Evolutionary conservation across 2,113 vertebrate genomes (phyloP).

Genomic region (Saguinus midas): DNA sequence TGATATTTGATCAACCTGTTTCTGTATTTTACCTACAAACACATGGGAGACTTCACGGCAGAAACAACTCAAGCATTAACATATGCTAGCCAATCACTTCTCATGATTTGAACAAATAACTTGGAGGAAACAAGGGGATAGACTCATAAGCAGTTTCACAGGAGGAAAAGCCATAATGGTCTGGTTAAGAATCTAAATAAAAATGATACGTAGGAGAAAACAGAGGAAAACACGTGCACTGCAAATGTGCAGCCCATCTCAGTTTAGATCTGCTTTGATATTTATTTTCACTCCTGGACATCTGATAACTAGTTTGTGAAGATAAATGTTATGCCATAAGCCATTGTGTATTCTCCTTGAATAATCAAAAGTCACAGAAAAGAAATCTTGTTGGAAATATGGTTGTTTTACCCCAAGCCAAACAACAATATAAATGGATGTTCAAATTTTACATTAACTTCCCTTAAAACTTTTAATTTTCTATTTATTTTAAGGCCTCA

Average conservation of each 20-base stretch:
- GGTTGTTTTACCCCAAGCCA: slow-evolving; percentile 50
- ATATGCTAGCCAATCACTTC: slow-evolving; percentile 21
- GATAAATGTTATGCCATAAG: slow-evolving; percentile 33
- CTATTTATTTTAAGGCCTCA: slow-evolving; percentile 65
- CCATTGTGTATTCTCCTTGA: slow-evolving; percentile 63
- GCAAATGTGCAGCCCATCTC: slow-evolving; percentile 7
- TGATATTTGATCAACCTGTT: slow-evolving; percentile 69
- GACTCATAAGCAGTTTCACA: not conserved
- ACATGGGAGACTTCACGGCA: not conserved
- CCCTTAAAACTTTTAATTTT: slow-evolving; percentile 79
- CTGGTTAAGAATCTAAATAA: slow-evolving; percentile 60
- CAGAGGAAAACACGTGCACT: slow-evolving; percentile 30
- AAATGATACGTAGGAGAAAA: slow-evolving; percentile 51
- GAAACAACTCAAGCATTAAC: slow-evolving; percentile 44
- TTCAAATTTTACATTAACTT: slow-evolving; percentile 45
- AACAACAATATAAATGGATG: slow-evolving; percentile 42
- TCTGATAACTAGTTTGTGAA: slow-evolving; percentile 59
- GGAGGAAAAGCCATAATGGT: slow-evolving; percentile 32
- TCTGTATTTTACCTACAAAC: slow-evolving; percentile 51
- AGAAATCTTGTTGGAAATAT: slow-evolving; percentile 36
- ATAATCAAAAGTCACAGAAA: slow-evolving; percentile 64
- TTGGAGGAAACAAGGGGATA: slow-evolving; percentile 41
- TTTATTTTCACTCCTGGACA: slow-evolving; percentile 71
- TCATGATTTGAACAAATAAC: slow-evolving; percentile 36
- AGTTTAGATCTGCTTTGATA: slow-evolving; percentile 57